Percentiles rank a stretch among this genome's conserved stretches.
These are phyloP conservation scores for Drosophila ohnishii DNA, from an alignment of 1,140 invertebrate genomes.

Conservation along the genomic window DNA sequence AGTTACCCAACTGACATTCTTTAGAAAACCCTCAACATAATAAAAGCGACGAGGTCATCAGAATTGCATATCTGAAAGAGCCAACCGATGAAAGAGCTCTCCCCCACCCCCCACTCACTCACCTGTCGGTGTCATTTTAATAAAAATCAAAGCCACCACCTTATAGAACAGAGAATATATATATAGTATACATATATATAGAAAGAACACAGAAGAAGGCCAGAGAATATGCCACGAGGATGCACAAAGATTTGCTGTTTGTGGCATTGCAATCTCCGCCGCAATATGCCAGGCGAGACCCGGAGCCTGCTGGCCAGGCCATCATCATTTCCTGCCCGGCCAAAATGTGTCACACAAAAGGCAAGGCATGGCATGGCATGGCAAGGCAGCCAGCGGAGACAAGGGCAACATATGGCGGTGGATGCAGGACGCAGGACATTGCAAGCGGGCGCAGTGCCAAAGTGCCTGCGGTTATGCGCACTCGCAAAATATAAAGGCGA, in stretches of 20 bases:
- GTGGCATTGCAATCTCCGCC: constrained; percentile 61
- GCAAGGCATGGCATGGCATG: background rate
- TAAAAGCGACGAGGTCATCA: constrained; percentile 10
- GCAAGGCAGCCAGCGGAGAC: constrained; percentile 23
- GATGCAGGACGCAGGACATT: constrained; percentile 2
- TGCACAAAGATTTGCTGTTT: constrained; percentile 29
- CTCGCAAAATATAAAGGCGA: constrained; percentile 8
- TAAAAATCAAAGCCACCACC: constrained; percentile 41
- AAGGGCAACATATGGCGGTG: constrained; percentile 72
- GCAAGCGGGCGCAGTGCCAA: constrained; percentile 57
- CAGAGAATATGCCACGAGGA: constrained; percentile 13
- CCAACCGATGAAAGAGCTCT: background rate
- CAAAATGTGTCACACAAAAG: constrained; percentile 67
- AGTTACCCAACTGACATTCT: background rate
- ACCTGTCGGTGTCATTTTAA: constrained; percentile 32
- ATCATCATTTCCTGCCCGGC: constrained; percentile 58
- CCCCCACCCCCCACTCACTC: background rate
- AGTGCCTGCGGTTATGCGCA: constrained; percentile 77
- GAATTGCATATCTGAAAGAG: constrained; percentile 6
- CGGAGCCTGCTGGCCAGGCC: constrained; percentile 1
- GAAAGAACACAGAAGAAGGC: background rate
- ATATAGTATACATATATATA: background rate
- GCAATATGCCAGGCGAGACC: constrained; percentile 51
- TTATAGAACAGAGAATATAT: background rate
- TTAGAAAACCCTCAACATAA: background rate